phyloP scores from a whole-genome alignment of 2,113 vertebrate species.

The Uria aalge region DNA sequence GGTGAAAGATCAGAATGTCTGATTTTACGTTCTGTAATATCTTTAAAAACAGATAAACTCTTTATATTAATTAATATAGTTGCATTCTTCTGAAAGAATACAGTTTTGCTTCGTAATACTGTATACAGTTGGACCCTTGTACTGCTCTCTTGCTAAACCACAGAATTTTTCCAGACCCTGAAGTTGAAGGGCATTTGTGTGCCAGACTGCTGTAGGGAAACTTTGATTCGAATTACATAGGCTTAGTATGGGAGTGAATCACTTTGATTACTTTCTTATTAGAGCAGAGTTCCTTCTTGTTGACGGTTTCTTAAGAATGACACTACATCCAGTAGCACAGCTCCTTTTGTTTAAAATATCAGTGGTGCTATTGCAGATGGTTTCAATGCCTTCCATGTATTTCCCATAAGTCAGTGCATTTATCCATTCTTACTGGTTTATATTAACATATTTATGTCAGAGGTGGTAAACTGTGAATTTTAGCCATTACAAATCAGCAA shows the following conservation, averaged over 20 bases:
- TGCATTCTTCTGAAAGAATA: neutral
- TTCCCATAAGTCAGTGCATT: neutral
- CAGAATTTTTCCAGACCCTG: constrained; percentile 11
- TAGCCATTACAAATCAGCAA: neutral
- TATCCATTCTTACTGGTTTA: neutral
- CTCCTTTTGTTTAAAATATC: neutral
- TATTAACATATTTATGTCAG: neutral
- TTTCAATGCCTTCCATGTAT: neutral
- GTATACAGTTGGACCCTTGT: neutral
- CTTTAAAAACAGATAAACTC: neutral
- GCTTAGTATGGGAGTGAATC: neutral
- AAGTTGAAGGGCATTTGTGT: neutral
- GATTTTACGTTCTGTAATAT: neutral
- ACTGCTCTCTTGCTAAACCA: neutral
- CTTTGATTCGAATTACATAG: neutral
- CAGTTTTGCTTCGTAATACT: neutral
- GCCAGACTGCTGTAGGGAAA: neutral
- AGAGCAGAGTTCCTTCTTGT: neutral
- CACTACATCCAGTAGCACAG: neutral
- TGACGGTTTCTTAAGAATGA: neutral
- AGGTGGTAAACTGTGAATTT: neutral
- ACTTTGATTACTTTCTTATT: neutral
- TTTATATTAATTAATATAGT: neutral
- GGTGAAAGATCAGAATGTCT: neutral
- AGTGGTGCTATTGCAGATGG: neutral